These are phyloP conservation scores for Patella vulgata DNA, from an alignment of 1,140 invertebrate species.

Conservation along the genomic window DNA sequence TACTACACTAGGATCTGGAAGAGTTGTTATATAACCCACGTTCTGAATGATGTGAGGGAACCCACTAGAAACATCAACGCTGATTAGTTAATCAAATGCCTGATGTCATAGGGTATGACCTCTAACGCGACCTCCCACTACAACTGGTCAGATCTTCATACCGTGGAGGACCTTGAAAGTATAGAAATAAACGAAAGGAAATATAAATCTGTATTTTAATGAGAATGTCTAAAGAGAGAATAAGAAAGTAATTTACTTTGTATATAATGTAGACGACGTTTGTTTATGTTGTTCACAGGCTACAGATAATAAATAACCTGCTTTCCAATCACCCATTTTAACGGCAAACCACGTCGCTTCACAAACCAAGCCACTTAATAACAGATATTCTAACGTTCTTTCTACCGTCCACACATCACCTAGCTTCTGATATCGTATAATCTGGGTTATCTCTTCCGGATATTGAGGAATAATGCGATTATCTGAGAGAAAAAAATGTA, in stretches of 20 bases:
- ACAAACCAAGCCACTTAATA: conserved; percentile 57
- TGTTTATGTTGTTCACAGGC: conserved; percentile 43
- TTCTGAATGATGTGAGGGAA: too few relatives aligned
- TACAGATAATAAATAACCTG: conserved; percentile 55
- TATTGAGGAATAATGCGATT: conserved; percentile 58
- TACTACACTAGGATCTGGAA: too few relatives aligned
- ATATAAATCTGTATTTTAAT: too few relatives aligned
- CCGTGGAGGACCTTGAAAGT: too few relatives aligned
- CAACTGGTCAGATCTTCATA: too few relatives aligned
- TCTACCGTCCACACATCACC: conserved; percentile 56
- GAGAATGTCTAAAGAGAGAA: too few relatives aligned
- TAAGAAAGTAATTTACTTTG: conserved; percentile 34
- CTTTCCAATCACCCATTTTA: conserved; percentile 65
- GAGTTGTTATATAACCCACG: too few relatives aligned
- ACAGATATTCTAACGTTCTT: conserved; percentile 59
- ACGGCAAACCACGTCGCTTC: conserved; percentile 64
- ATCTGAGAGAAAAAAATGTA: conserved; percentile 47
- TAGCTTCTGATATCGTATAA: conserved; percentile 45
- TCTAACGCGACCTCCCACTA: too few relatives aligned
- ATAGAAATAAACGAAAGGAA: too few relatives aligned
- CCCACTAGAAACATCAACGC: too few relatives aligned
- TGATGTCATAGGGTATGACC: too few relatives aligned
- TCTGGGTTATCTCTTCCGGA: conserved; percentile 50
- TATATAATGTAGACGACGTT: conserved; percentile 46
- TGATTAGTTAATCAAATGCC: too few relatives aligned